These are phyloP conservation scores for Gephyroberyx darwinii DNA, from an alignment of 2,797 vertebrate genomes.

Conservation along the genomic window DNA sequence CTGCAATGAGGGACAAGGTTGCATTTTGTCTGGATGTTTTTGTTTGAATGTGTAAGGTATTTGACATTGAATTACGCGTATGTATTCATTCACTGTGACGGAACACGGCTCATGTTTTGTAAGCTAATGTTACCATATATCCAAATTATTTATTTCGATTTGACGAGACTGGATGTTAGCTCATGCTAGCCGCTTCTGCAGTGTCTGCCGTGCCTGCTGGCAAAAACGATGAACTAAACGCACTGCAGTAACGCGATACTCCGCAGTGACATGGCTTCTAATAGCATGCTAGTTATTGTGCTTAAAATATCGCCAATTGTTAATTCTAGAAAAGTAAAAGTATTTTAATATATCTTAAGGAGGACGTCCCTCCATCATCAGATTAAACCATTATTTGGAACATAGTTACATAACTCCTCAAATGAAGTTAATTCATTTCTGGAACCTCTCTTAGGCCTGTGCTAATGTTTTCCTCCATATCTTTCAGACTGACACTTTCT, in stretches of 20 bases:
- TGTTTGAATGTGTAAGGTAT: conserved; percentile 72
- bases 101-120: neutral
- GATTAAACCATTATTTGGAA: neutral
- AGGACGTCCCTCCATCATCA: no score
- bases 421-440: no score
- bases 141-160: conserved; percentile 9
- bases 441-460: neutral
- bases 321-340: neutral
- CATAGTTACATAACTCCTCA: neutral
- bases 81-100: neutral
- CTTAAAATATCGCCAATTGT: neutral
- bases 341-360: neutral
- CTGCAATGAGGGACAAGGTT: conserved; percentile 57
- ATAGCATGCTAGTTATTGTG: neutral
- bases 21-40: conserved; percentile 29
- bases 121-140: fast-evolving
- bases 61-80: neutral
- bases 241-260: conserved; percentile 49
- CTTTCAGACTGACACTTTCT: conserved; percentile 58
- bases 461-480: conserved; percentile 9
- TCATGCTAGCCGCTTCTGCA: conserved; percentile 37
- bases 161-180: conserved; percentile 22
- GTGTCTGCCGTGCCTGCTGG: neutral
- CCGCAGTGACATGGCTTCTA: conserved; percentile 4
- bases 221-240: conserved; percentile 32